phyloP scores from a whole-genome alignment of 2,797 vertebrate species.

The Sciurus vulgaris region DNA sequence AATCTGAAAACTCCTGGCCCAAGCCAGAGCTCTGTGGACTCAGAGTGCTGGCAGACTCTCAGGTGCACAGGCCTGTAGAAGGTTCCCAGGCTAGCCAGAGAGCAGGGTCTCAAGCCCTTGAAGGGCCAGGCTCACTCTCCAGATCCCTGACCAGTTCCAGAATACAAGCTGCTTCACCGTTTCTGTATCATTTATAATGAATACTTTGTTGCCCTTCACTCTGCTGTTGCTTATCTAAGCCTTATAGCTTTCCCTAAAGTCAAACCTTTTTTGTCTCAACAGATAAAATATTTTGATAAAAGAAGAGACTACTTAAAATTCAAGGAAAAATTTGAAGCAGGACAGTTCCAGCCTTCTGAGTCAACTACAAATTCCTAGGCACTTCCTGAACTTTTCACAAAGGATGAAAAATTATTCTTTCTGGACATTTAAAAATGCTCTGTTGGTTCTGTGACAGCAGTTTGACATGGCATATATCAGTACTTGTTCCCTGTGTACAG shows the following conservation, averaged over 20 bases:
- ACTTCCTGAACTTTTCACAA: not conserved
- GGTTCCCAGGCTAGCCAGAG: not conserved
- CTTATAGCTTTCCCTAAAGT: not conserved
- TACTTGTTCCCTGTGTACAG: not conserved
- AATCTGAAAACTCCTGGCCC: not conserved
- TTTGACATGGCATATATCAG: not conserved
- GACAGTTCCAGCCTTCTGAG: constrained; percentile 90
- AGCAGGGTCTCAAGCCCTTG: not conserved
- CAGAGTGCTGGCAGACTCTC: not conserved
- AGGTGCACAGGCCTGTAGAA: not conserved
- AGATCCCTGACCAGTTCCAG: not conserved
- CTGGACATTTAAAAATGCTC: not conserved
- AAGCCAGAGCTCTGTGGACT: not conserved
- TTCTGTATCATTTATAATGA: not conserved
- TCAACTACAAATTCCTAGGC: constrained; percentile 86
- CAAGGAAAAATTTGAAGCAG: constrained; percentile 93
- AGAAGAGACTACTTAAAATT: constrained; percentile 97
- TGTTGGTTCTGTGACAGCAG: not conserved
- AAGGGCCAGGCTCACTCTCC: not conserved
- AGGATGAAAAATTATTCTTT: not conserved
- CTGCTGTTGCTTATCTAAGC: not conserved
- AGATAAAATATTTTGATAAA: constrained; percentile 97
- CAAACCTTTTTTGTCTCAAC: constrained; percentile 69
- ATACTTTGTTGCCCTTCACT: not conserved
- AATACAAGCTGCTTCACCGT: not conserved